Evolutionary conservation across 2,888 invertebrate genomes (phyloP).

Genomic region (Hemaris fuciformis): DNA sequence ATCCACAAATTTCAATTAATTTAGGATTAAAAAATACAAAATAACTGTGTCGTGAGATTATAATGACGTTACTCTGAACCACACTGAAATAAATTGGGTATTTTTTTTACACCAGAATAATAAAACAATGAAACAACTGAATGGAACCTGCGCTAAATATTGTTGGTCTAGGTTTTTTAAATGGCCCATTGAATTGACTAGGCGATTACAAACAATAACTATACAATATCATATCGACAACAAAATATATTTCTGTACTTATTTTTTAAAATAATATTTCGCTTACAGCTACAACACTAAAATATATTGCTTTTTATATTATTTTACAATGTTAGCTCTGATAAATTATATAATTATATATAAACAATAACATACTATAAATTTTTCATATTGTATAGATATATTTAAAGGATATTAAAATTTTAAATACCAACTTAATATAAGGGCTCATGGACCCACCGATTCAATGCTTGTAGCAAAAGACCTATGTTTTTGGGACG

Average conservation of each 20-base stretch:
- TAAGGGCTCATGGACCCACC: neutral
- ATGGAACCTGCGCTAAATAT: neutral
- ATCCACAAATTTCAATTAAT: too few species aligned
- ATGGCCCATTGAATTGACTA: neutral
- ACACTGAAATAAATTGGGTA: too few species aligned
- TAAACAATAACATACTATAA: neutral
- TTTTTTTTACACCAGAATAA: too few species aligned
- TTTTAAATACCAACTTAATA: neutral
- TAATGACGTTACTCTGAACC: too few species aligned
- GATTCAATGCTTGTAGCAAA: constrained; percentile 1
- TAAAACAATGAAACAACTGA: neutral
- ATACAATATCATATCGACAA: neutral
- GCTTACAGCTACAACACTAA: neutral
- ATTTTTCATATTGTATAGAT: neutral
- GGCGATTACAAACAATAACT: neutral
- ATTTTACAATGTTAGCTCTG: neutral
- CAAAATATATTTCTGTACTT: neutral
- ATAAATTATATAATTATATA: neutral
- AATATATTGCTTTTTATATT: neutral
- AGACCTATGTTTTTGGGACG: neutral
- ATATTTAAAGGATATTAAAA: neutral
- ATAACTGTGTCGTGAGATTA: too few species aligned
- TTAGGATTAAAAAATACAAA: too few species aligned
- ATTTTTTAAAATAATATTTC: neutral
- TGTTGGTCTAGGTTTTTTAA: neutral